These are phyloP conservation scores for Cetonia aurata DNA, from an alignment of 2,888 invertebrate species.

Conservation along the genomic window DNA sequence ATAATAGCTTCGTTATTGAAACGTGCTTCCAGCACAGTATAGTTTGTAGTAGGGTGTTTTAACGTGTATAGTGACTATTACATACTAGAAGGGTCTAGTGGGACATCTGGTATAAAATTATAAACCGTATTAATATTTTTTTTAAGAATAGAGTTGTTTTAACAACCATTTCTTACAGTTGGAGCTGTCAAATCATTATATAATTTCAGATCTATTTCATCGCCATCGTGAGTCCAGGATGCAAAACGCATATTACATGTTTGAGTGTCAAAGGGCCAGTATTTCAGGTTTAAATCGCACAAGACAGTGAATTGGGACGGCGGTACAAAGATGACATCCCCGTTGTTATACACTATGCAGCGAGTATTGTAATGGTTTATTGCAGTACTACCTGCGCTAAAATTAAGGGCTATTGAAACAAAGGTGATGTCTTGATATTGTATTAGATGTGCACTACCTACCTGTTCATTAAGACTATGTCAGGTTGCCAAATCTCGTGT, in stretches of 20 bases:
- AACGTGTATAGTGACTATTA: no score
- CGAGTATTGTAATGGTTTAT: slow-evolving; percentile 73
- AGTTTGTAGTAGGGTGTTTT: no score
- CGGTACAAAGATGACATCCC: slow-evolving; percentile 75
- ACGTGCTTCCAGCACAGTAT: no score
- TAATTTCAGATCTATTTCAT: slow-evolving; percentile 70
- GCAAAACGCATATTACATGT: slow-evolving; percentile 77
- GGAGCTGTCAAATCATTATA: slow-evolving; percentile 54
- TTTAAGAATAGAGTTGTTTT: no score
- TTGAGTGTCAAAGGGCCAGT: slow-evolving; percentile 85
- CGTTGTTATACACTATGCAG: slow-evolving; percentile 68
- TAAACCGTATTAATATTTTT: no score
- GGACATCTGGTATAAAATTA: neutral
- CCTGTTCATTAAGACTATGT: slow-evolving; percentile 79
- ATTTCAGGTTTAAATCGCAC: slow-evolving; percentile 75
- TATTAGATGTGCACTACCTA: slow-evolving; percentile 57
- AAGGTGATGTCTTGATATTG: neutral
- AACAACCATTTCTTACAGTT: slow-evolving; percentile 49
- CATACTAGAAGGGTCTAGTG: neutral
- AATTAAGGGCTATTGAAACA: slow-evolving; percentile 25
- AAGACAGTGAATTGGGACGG: slow-evolving; percentile 76
- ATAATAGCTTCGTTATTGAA: no score
- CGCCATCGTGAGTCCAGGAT: slow-evolving; percentile 77
- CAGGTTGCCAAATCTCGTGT: slow-evolving; percentile 85
- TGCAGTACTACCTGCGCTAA: slow-evolving; percentile 72